phyloP scores from a whole-genome alignment of 2,888 invertebrate species.

The Fissipunctia ypsillon region DNA sequence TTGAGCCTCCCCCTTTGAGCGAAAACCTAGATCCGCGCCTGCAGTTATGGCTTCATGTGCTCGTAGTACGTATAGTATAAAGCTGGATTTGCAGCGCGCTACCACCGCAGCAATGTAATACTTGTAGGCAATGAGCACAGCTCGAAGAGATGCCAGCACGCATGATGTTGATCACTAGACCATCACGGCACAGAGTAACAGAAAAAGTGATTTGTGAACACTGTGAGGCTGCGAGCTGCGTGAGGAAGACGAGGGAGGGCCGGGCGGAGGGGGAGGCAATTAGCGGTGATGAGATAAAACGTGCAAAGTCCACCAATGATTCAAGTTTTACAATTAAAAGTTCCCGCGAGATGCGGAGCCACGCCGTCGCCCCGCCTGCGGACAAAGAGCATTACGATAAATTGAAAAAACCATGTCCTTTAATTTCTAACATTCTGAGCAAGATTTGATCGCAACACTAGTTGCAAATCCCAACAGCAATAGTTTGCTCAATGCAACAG shows the following conservation, averaged over 20 bases:
- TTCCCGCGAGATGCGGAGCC: constrained; percentile 57
- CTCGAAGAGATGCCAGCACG: background rate
- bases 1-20: too few species aligned
- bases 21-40: too few species aligned
- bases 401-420: background rate
- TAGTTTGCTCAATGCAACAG: background rate
- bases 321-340: constrained; percentile 79
- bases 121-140: background rate
- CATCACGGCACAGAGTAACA: constrained; percentile 6
- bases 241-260: background rate
- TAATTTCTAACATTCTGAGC: background rate
- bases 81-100: background rate
- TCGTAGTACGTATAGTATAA: background rate
- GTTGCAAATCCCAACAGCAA: too few species aligned
- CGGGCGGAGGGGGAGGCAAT: constrained; percentile 56
- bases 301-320: constrained; percentile 75
- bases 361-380: constrained; percentile 12
- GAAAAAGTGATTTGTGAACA: constrained; percentile 4
- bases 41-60: too few species aligned
- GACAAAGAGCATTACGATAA: constrained; percentile 9
- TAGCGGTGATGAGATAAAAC: constrained; percentile 75
- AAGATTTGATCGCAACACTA: background rate
- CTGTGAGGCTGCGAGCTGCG: background rate
- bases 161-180: background rate
- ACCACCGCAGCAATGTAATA: background rate